Evolutionary conservation across 2,888 invertebrate species (phyloP).

Genomic region (Parnassius glacialis): DNA sequence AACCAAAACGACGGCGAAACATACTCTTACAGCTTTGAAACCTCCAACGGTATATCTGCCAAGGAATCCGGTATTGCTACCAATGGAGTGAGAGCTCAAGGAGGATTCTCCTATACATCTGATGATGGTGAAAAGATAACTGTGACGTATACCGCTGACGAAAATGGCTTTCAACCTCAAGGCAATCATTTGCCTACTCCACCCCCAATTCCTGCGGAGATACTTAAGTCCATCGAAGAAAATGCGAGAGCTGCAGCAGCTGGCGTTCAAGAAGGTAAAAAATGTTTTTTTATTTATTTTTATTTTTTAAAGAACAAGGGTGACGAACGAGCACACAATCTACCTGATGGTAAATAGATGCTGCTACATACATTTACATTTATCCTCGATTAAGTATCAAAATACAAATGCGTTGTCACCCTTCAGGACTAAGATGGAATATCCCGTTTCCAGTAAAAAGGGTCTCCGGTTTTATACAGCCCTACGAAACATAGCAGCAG

Average conservation of each 20-base stretch:
- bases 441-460: no score
- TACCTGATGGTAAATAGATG: no score
- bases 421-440: no score
- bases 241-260: slow-evolving; percentile 70
- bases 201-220: slow-evolving; percentile 71
- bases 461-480: no score
- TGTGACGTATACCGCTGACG: slow-evolving; percentile 70
- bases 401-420: no score
- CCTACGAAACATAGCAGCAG: no score
- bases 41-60: slow-evolving; percentile 71
- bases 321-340: no score
- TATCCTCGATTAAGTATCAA: no score
- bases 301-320: no score
- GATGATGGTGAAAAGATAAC: slow-evolving; percentile 69
- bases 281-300: not conserved
- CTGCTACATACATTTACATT: no score
- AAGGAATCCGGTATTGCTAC: slow-evolving; percentile 71
- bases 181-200: slow-evolving; percentile 72
- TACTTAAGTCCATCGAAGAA: slow-evolving; percentile 65
- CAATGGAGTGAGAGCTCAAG: slow-evolving; percentile 69
- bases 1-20: slow-evolving; percentile 67
- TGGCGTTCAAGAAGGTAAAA: slow-evolving; percentile 71
- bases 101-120: slow-evolving; percentile 66
- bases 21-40: slow-evolving; percentile 67
- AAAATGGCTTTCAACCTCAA: slow-evolving; percentile 67